Percentiles rank a stretch among this genome's conserved stretches.
phyloP scores from a whole-genome alignment of 2,113 vertebrate species.

The Xiphophorus maculatus region DNA sequence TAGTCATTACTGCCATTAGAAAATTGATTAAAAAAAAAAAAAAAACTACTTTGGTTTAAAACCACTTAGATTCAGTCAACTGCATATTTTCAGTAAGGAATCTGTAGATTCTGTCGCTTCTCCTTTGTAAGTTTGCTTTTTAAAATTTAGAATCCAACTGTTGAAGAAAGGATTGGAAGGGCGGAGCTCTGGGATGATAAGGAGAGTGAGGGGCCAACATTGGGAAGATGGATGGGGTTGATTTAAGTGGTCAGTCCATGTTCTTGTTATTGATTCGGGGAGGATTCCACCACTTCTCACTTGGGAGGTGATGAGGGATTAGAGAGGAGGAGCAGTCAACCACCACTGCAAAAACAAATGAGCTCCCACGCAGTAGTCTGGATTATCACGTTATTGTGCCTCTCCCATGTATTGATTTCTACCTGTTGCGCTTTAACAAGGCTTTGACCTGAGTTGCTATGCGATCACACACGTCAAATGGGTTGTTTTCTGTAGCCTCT shows the following conservation, averaged over 20 bases:
- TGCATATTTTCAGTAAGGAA: neutral
- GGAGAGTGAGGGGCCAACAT: conserved; percentile 37
- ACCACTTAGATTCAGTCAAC: neutral
- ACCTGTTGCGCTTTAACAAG: conserved; percentile 66
- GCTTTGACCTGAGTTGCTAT: conserved; percentile 39
- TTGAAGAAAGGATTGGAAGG: conserved; percentile 21
- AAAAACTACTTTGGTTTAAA: conserved; percentile 14
- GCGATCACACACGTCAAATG: conserved; percentile 41
- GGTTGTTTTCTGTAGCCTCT: conserved; percentile 49
- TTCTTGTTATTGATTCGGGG: conserved; percentile 77
- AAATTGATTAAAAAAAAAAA: conserved; percentile 53
- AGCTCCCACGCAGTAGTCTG: conserved; percentile 71
- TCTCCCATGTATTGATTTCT: conserved; percentile 75
- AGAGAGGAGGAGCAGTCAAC: conserved; percentile 64
- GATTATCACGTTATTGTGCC: conserved; percentile 79
- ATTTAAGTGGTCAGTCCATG: conserved; percentile 78
- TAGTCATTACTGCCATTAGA: conserved; percentile 64
- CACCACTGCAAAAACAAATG: conserved; percentile 76
- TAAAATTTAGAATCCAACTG: conserved; percentile 21
- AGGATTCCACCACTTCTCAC: conserved; percentile 65
- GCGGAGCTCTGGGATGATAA: conserved; percentile 40
- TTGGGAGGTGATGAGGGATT: conserved; percentile 75
- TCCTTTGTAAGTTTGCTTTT: conserved; percentile 29
- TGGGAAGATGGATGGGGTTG: conserved; percentile 71
- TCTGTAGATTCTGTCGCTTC: neutral